Conservation (phyloP, 2,888 invertebrate species). For the Drosophila anceps region DNA sequence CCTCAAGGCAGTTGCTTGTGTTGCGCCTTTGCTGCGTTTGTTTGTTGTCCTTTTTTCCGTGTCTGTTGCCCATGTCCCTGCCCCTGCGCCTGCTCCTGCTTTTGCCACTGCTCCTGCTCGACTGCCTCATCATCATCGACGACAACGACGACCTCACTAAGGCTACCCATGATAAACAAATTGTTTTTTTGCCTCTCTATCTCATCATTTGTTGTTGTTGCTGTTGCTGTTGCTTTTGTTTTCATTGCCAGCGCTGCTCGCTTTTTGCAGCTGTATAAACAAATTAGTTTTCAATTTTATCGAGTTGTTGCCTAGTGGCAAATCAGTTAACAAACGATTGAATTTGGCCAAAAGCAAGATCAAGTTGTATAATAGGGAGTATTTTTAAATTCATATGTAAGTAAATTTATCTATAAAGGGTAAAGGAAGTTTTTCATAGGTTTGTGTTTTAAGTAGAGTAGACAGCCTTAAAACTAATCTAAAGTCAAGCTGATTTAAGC, state of each 20-base stretch:
- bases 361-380: background rate
- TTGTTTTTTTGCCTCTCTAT: slow-evolving; percentile 50
- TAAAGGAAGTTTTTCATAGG: too few species aligned
- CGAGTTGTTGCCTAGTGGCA: slow-evolving; percentile 60
- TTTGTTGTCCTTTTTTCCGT: slow-evolving; percentile 75
- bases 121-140: slow-evolving; percentile 58
- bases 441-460: too few species aligned
- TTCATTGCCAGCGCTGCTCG: slow-evolving; percentile 72
- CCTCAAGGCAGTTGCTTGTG: slow-evolving; percentile 27
- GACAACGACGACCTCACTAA: slow-evolving; percentile 55
- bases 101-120: slow-evolving; percentile 18
- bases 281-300: slow-evolving; percentile 81
- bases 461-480: too few species aligned
- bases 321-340: slow-evolving; percentile 39
- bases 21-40: slow-evolving; percentile 51
- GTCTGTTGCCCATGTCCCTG: slow-evolving; percentile 31
- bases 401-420: too few species aligned
- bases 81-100: slow-evolving; percentile 19
- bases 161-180: slow-evolving; percentile 78
- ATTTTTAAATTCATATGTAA: background rate
- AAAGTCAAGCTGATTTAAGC: too few species aligned
- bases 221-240: slow-evolving; percentile 48
- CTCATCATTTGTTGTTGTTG: slow-evolving; percentile 17
- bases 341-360: background rate
- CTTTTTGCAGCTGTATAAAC: slow-evolving; percentile 82